Evolutionary conservation across 2,797 vertebrate species (phyloP), one percentile per base, ranked within the genome.

Genomic region (Ctenosaura bakeri): DNA sequence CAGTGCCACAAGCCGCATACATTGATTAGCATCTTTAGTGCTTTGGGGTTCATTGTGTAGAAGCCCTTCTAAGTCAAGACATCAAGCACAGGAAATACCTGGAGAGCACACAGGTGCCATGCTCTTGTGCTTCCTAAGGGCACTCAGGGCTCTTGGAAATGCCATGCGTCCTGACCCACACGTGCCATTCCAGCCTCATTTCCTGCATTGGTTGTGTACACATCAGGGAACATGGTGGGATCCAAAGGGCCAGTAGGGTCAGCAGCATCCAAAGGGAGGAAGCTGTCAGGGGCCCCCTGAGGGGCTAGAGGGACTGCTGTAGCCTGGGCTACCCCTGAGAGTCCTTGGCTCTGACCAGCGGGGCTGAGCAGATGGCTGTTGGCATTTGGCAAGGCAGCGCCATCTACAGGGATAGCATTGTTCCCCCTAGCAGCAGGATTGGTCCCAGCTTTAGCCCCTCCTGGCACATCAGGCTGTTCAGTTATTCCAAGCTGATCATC

Each of bases 81-180:
- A 71, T 64, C 22, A 88, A 76, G 91, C 66, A 92, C 50, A 95
- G 77, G 64, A 88, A 91, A 84, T 80, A 88, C 20, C 78, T 80
- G 32, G 62, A 54, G 22, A 2, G 73, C 73, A 87, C 7, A 87
- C 46, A 50, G n/a, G 64, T 88, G 80, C 24, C 52, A 86, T 1
- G 14, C 42, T 46, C 26, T 46, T 2, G 12, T 52, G 24, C 24
- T 71, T 38, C 50, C 56, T 69, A 59, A 64, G 59, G 20, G 64
- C 10, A 26, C 20, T 96, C 74, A 94, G 4, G n/a, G 89, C 32
- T 95, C 93, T 80, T 94, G 94, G 90, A 96, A 95, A 90, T 81
- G 88, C 86, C 95, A 93, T 0, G 52, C 20, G 10, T 93, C 50
- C 16, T 80, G 92, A 29, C 78, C 85, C 3, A 91, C 71, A 62